Evolutionary conservation across 2,888 invertebrate species (phyloP), one percentile per base, ranked within the genome.

Genomic region (Heliconius erato): DNA sequence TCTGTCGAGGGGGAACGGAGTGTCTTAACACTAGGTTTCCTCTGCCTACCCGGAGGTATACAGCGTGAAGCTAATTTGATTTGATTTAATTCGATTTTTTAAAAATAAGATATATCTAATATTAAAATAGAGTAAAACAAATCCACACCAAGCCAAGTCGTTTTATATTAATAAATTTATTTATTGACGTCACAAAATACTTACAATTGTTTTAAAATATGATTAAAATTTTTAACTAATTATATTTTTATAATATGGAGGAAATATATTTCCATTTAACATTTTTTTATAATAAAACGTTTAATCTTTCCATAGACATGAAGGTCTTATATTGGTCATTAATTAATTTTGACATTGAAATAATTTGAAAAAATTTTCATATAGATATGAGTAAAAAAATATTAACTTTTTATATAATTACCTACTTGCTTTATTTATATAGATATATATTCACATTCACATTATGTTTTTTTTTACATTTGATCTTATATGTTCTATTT

Each of bases 281-380:
- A 65, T 65, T 23, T 16, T 26, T 65, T 26, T 65, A 26, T 65
- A 26, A 65, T 26, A 9, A 26, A 54, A 54, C 54, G n/a, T 59
- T 32, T 74, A 12, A 54, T 74, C 54, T 59, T 74, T 74, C 74
- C n/a, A 74, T 74, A 74, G 59, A 59, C 54, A 32, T 12, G 74
- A 74, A 74, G 59, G 32, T 35, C 54, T 74, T 54, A 35, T 74
- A 54, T 19, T 54, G 19, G 3, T 32, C 32, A 28, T 59, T 74
- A 54, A 74, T 74, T n/a, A 59, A 35, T 35, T 35, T 74, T 74
- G 74, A 74, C 59, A 74, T 74, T 74, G 74, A 59, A 35, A 14
- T 74, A 7, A 59, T 35, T 35, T 14, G 5, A 59, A 23, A 35
- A 14, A 23, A 54, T 71, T 71, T 69, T 65, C 2, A 65, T 54